phyloP scores from a whole-genome alignment of 2,113 vertebrate genomes.

The Dromiciops gliroides region DNA sequence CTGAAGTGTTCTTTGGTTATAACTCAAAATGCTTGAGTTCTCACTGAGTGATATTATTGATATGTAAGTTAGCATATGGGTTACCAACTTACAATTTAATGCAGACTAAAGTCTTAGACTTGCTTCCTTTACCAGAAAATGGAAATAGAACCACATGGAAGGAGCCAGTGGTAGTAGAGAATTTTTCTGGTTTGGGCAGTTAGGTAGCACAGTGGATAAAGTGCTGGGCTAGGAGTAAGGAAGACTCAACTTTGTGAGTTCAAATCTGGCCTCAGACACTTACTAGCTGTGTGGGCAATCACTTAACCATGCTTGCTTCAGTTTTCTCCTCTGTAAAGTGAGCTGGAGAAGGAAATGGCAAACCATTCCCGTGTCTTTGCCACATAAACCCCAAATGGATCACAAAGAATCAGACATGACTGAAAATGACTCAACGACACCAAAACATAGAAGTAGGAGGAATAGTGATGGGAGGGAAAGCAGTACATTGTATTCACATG shows the following conservation, averaged over 20 bases:
- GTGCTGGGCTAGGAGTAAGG: too few relatives aligned
- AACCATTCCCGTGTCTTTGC: too few relatives aligned
- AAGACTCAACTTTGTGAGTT: too few relatives aligned
- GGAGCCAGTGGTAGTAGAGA: neutral
- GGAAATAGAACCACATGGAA: slow-evolving; percentile 1
- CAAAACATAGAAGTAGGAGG: neutral
- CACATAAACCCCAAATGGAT: too few relatives aligned
- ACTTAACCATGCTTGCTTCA: too few relatives aligned
- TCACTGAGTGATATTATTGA: neutral
- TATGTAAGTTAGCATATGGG: neutral
- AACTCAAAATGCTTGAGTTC: neutral
- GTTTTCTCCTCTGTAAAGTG: too few relatives aligned
- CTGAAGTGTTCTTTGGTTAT: slow-evolving; percentile 5
- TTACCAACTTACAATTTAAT: neutral
- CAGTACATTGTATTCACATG: neutral
- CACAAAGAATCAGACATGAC: too few relatives aligned
- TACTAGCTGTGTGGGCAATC: too few relatives aligned
- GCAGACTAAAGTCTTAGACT: neutral
- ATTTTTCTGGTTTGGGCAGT: neutral
- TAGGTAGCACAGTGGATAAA: too few relatives aligned
- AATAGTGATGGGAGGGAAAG: neutral
- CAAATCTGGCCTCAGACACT: too few relatives aligned
- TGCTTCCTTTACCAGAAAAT: slow-evolving; percentile 9
- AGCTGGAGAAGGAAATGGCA: too few relatives aligned
- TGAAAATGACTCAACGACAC: too few relatives aligned